phyloP scores from a whole-genome alignment of 2,888 invertebrate species.

The Drosophila nigritarsus region DNA sequence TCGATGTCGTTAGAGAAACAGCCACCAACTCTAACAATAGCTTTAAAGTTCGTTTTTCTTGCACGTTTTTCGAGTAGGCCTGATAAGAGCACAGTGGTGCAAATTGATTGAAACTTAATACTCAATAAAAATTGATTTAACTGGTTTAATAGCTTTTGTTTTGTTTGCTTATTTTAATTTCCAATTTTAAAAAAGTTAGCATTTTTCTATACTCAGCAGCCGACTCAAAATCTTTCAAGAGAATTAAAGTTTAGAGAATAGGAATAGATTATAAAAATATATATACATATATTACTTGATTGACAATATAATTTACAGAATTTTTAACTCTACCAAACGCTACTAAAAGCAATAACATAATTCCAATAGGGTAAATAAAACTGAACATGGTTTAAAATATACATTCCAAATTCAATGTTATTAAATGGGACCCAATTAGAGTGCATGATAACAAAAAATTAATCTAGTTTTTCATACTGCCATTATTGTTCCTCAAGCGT shows the following conservation, averaged over 20 bases:
- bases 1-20: slow-evolving; percentile 42
- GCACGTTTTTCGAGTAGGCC: slow-evolving; percentile 22
- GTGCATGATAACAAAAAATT: background rate
- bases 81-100: slow-evolving; percentile 38
- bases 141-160: background rate
- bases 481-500: background rate
- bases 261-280: background rate
- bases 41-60: slow-evolving; percentile 49
- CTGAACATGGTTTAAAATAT: background rate
- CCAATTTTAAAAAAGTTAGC: background rate
- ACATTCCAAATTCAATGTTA: background rate
- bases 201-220: background rate
- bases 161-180: background rate
- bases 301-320: background rate
- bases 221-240: background rate
- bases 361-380: background rate
- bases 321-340: background rate
- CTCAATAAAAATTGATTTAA: background rate
- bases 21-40: slow-evolving; percentile 15
- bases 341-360: no score
- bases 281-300: background rate
- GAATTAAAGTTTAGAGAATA: background rate
- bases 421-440: background rate
- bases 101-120: slow-evolving; percentile 5
- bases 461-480: background rate